Percentiles rank a stretch among this genome's conserved stretches.
These are phyloP conservation scores for Chrysina gloriosa DNA, from an alignment of 2,888 invertebrate species.

Conservation along the genomic window DNA sequence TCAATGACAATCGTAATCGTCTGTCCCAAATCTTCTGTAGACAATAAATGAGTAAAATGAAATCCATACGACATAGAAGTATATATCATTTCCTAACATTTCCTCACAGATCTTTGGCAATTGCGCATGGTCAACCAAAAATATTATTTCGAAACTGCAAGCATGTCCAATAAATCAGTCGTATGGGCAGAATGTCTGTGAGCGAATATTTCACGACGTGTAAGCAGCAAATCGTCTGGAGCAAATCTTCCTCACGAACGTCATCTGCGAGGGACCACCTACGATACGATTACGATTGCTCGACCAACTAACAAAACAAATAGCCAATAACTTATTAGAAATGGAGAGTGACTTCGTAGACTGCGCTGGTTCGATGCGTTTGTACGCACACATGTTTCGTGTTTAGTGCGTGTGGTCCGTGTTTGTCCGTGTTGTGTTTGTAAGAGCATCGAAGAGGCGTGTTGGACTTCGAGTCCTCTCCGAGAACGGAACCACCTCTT, in stretches of 20 bases:
- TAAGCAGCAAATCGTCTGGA: constrained; percentile 10
- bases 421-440: constrained; percentile 12
- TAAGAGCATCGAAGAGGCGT: constrained; percentile 40
- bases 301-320: constrained; percentile 36
- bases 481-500: constrained; percentile 27
- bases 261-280: constrained; percentile 22
- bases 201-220: constrained; percentile 11
- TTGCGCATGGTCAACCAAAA: neutral
- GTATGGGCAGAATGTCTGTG: neutral
- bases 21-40: no score
- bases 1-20: no score
- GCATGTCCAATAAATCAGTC: constrained; percentile 1
- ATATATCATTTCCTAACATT: neutral
- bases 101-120: neutral
- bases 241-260: neutral
- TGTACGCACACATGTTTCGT: constrained; percentile 25
- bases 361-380: neutral
- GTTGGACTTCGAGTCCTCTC: constrained; percentile 19
- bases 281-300: constrained; percentile 31
- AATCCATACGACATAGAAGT: no score
- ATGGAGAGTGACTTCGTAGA: constrained; percentile 30
- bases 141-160: neutral
- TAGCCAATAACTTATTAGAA: constrained; percentile 38
- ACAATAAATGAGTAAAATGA: no score
- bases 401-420: constrained; percentile 33